Base-by-base conservation (phyloP, 1,140 invertebrate species). In the Frieseomelitta varia region DNA sequence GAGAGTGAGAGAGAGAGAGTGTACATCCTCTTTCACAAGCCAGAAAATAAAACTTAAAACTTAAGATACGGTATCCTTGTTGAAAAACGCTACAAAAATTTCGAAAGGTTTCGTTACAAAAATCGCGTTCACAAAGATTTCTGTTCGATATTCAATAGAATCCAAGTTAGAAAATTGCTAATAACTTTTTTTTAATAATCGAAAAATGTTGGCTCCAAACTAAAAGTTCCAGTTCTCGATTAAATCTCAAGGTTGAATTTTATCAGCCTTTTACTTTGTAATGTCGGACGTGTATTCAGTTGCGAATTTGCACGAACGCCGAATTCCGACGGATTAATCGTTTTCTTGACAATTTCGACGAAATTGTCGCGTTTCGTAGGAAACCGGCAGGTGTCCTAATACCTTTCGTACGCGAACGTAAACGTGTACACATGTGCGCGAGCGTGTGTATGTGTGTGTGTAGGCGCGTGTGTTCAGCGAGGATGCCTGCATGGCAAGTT, bases 401-500 rank as follows among this genome's bases (percentile, higher is more conserved):
- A 61, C 24, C 39, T 61, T 61, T 3, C 19, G 58, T 24, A 61
- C 39, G 39, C 6, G 39, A 39, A 4, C 34, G 34, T 24, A 61
- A 11, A 30, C 6, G 63, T 0, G 27, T 30, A 12, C 2, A 19
- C 21, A 10, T 19, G 39, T 10, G 39, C 4, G 34, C 4, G 73
- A 65, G 39, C 84, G 85, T 72, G 85, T 80, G 79, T 81, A 47
- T 24, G 24, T 27, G 27, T 55, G 67, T 21, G 39, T 21, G 65
- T 21, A 61, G 39, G 58, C 30, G 73, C 55, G 85, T 78, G 91
- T 89, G 85, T 89, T 86, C 87, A 73, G 79, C 83, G 71, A 82
- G 88, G 87, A 92, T 90, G 90, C 91, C 90, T 92, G 88, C 88
- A 90, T 92, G 91, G 86, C 87, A 92, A 90, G 91, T 93, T 93